Conservation (phyloP, 2,113 vertebrate species). For the Crocuta crocuta region DNA sequence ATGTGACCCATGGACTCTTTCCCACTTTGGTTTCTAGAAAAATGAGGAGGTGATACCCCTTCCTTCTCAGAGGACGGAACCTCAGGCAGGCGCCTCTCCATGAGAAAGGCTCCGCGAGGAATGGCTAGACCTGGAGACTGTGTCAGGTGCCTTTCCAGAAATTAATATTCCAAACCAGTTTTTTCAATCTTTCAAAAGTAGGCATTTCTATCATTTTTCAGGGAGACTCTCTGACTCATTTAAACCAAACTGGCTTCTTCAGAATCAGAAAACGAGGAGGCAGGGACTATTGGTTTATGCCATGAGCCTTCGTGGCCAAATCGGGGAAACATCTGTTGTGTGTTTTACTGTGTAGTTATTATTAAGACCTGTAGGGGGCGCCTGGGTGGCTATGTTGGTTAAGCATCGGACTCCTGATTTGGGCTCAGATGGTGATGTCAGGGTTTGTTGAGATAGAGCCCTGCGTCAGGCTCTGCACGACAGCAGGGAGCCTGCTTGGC, state of each 20-base stretch:
- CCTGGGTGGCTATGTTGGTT: no score
- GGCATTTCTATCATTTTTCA: neutral
- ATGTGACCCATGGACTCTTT: neutral
- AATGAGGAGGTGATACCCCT: neutral
- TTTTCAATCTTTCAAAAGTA: neutral
- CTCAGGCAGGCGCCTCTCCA: neutral
- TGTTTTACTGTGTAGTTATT: neutral
- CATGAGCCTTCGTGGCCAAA: neutral
- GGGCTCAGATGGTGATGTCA: no score
- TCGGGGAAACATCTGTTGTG: neutral
- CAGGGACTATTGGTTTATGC: neutral
- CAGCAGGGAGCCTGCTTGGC: no score
- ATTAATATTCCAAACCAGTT: neutral
- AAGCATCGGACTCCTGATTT: no score
- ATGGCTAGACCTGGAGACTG: neutral
- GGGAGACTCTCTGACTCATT: neutral
- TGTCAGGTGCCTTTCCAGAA: neutral
- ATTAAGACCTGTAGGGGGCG: neutral
- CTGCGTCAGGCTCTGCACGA: no score
- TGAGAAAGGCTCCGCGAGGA: neutral
- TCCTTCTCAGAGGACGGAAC: neutral
- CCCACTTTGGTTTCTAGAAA: neutral
- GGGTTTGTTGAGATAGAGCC: no score
- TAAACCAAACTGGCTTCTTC: neutral
- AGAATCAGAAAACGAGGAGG: neutral